These are phyloP conservation scores for Samia ricini DNA, from an alignment of 1,140 invertebrate species.

Conservation along the genomic window DNA sequence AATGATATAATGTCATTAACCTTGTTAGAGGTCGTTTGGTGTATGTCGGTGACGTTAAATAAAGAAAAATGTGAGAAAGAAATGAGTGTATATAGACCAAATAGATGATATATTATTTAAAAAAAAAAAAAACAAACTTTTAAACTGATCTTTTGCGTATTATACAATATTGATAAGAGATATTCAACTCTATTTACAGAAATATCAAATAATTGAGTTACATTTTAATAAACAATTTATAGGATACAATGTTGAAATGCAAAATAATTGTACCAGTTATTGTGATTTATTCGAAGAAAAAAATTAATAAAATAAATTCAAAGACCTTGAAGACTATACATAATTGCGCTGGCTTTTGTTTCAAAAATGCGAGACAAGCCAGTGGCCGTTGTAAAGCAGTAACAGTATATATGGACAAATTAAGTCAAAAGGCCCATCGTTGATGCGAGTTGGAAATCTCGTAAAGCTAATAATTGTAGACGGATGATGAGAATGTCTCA, in stretches of 20 bases:
- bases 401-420: constrained; percentile 2
- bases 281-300: background rate
- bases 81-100: too few relatives aligned
- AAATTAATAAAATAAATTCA: background rate
- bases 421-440: constrained; percentile 17
- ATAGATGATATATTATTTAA: too few relatives aligned
- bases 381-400: background rate
- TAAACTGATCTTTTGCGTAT: too few relatives aligned
- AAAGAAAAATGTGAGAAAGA: too few relatives aligned
- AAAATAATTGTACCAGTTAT: background rate
- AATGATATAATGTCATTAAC: too few relatives aligned
- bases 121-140: too few relatives aligned
- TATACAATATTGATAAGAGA: too few relatives aligned
- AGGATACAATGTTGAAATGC: background rate
- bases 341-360: background rate
- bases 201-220: background rate
- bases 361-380: background rate
- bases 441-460: constrained; percentile 14
- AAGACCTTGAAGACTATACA: background rate
- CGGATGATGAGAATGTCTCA: constrained; percentile 11
- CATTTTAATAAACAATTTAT: background rate
- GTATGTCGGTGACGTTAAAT: too few relatives aligned
- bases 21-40: too few relatives aligned
- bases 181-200: too few relatives aligned
- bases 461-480: constrained; percentile 11